Evolutionary conservation across 1,140 invertebrate genomes (phyloP), one percentile per base, ranked within the genome.

Genomic region (Chrysoperla carnea): DNA sequence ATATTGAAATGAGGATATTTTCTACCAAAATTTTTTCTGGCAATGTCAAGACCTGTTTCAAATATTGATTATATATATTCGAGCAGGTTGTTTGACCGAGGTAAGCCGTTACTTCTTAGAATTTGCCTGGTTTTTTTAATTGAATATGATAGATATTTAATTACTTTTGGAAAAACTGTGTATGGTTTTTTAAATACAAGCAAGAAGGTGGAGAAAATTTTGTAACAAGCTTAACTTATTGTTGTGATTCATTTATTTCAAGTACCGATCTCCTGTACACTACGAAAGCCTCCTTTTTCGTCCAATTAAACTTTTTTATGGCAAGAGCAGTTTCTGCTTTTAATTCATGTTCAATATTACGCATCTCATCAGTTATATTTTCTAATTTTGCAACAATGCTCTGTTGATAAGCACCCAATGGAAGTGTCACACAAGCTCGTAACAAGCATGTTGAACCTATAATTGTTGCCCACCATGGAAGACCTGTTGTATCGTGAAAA

Each of bases 401-500:
- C 17, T 76, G 65, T 64, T 81, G 77, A 58, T 84, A 82, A 29
- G 87, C 52, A 36, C 76, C 69, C 31, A 90, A 52, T 3, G 87
- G 86, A 13, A 90, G 53, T 12, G 84, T 86, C 37, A 88, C 61
- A n/a, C 64, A 28, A 9, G 65, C 59, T 53, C 84, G 66, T 36
- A 84, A 54, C 6, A 76, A 42, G 40, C 84, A 52, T 7, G 85
- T 85, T 8, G 77, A 69, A 1, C 80, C 44, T 4, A 83, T 53
- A 44, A 91, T 83, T 11, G 78, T 72, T 1, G 71, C 70, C 81
- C 85, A 90, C 87, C 87, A 92, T 35, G 84, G 79, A 14, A 89
- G 55, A 5, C 81, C 81, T 6, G 73, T 73, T 6, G 54, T 52
- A 44, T 78, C 71, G 59, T 91, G 86, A 27, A 86, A 58, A 42